Evolutionary conservation across 64 coral and sea anemone genomes (phyloP).

Genomic region (Pocillopora damicornis): DNA sequence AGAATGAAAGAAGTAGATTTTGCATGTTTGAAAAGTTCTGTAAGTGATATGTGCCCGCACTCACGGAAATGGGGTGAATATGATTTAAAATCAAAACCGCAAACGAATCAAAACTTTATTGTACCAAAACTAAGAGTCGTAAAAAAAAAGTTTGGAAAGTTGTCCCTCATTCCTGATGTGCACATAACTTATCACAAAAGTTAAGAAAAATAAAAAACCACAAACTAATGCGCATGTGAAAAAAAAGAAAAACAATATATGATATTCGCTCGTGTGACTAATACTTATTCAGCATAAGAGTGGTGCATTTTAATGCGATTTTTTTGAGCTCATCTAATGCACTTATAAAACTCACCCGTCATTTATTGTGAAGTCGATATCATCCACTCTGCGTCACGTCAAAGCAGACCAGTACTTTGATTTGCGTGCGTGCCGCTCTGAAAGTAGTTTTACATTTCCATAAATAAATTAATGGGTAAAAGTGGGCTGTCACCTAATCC

Average conservation of each 20-base stretch:
- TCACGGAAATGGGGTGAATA: constrained; percentile 21
- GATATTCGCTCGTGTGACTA: not conserved
- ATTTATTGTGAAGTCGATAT: constrained; percentile 18
- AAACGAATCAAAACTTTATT: constrained; percentile 37
- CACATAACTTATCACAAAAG: not conserved
- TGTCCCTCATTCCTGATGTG: constrained; percentile 4
- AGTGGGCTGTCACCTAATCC: not conserved
- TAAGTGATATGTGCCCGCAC: constrained; percentile 16
- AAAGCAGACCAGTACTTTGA: constrained; percentile 18
- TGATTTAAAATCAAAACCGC: constrained; percentile 37
- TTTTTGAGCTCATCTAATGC: constrained; percentile 12
- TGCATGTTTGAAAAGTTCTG: constrained; percentile 20
- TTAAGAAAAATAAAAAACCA: not conserved
- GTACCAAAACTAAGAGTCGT: not conserved
- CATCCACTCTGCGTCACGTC: constrained; percentile 18
- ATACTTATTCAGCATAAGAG: not conserved
- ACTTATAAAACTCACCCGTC: constrained; percentile 7
- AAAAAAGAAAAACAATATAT: not conserved
- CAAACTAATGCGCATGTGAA: not conserved
- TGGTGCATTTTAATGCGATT: constrained; percentile 12
- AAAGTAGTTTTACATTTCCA: constrained; percentile 23
- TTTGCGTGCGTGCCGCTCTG: constrained; percentile 15
- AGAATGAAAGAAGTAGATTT: not conserved
- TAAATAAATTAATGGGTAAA: constrained; percentile 32
- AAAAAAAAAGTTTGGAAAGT: not conserved